Evolutionary conservation across 2,888 invertebrate species (phyloP), one percentile per base, ranked within the genome.

Genomic region (Galerucella nymphaeae): DNA sequence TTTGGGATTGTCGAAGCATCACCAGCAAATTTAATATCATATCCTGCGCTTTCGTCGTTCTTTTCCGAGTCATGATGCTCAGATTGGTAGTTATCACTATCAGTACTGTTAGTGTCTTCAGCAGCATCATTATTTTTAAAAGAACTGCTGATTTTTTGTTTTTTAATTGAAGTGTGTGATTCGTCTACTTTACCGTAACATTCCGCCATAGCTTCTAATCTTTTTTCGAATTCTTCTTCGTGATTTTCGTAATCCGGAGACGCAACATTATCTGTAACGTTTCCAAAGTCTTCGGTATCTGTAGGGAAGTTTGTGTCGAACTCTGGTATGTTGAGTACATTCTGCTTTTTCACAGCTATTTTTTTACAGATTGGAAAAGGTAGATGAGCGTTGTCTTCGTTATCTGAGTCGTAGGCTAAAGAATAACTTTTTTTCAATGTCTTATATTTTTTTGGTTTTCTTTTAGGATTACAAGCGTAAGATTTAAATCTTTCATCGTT

Each of bases 241-340:
- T 41, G 8, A 50, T 72, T 50, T 13, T 71, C 69, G 16, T 42
- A 41, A 16, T 66, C 61, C 41, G 72, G 63, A 53, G 71, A 70
- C 6, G 53, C 20, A 41, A 48, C 48, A 50, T 45, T 55, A 14
- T 87, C 87, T 71, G 86, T 85, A 11, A 85, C 83, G 53, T 84
- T 86, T 16, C 87, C 87, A 14, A 87, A 73, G 55, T 85, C 86
- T 76, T 88, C 87, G 53, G 85, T 84, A 73, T 86, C 87, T 2
- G 86, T 87, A 13, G 83, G 62, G 72, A 80, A 80, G 63, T 79
- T 81, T 23, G 77, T 79, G 30, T 82, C 80, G 70, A 77, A 78
- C n/a, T 81, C 78, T 8, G 80, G 80, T 55, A 80, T 75, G 30
- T 75, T 76, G 14, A 82, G 71, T 23, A 70, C 65, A 16, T 57